These are phyloP conservation scores for Cephus runcator DNA, from an alignment of 2,888 invertebrate species.

Conservation along the genomic window DNA sequence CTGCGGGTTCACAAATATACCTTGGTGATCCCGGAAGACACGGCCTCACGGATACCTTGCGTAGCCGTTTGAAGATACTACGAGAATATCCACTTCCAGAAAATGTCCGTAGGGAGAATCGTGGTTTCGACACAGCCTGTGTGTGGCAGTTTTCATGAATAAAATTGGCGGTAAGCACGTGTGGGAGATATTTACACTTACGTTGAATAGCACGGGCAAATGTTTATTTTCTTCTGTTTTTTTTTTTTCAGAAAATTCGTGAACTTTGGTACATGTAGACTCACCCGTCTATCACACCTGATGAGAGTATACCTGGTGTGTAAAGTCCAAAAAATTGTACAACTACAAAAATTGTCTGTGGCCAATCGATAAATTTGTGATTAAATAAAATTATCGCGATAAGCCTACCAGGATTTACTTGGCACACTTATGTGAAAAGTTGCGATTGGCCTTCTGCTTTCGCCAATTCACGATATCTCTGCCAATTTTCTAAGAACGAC, in stretches of 20 bases:
- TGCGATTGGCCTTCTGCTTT: not conserved
- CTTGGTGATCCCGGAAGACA: slow-evolving; percentile 74
- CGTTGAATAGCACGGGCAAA: not conserved
- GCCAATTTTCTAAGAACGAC: not conserved
- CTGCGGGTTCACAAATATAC: slow-evolving; percentile 60
- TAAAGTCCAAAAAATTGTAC: not conserved
- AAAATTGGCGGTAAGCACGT: not conserved
- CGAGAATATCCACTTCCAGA: slow-evolving; percentile 66
- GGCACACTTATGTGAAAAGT: not conserved
- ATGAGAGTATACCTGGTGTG: not conserved
- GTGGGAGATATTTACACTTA: not conserved
- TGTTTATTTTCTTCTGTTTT: not conserved
- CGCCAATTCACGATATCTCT: not conserved
- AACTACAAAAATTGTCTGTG: not conserved
- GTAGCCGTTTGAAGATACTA: slow-evolving; percentile 59
- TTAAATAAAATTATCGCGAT: not conserved
- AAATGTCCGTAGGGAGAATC: slow-evolving; percentile 68
- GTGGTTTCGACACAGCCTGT: slow-evolving; percentile 68
- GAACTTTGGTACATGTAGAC: not conserved
- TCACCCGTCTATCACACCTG: not conserved
- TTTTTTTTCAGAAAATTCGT: not conserved
- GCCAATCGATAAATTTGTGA: not conserved
- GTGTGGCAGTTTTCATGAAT: slow-evolving; percentile 63
- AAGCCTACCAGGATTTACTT: slow-evolving; percentile 1
- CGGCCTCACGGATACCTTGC: slow-evolving; percentile 64